Base-by-base conservation (phyloP, 1,140 invertebrate species). In the Dolichoris vasculosae region DNA sequence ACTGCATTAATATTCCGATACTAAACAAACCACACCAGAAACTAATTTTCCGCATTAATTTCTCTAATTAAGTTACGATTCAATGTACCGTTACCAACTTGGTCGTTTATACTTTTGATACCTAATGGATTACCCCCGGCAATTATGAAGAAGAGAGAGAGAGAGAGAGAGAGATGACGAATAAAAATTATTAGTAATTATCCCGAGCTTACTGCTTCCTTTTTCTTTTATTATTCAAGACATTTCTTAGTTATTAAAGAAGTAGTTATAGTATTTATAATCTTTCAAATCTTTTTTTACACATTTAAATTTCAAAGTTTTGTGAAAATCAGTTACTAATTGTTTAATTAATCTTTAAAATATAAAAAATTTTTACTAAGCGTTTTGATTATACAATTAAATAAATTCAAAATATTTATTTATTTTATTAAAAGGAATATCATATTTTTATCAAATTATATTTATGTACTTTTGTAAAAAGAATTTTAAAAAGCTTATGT, bases 21-120 rank as follows among this genome's bases (percentile, higher is more conserved):
- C 23, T 20, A 26, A 83, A 63, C 51, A 0, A 83, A 23, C 48
- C 69, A 30, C 17, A 4, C 32, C 30, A 3, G 11, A 11, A 26
- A 43, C 82, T 67, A 48, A 83, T 75, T 73, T 2, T 38, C 75
- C n/a, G 17, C 59, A 77, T 64, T 83, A 83, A 64, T 83, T 64
- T 76, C 71, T 64, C 40, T 55, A 67, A 77, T 77, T 83, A 67
- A 38, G 30, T 55, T 59, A 32, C 73, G 38, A 67, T 48, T 43
- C 17, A 75, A n/a, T 13, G 46, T 7, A 32, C 63, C 26, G 13
- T 38, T 9, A 38, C 59, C 17, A 4, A 38, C 38, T 6, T 9
- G 7, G n/a, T 15, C 63, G 13, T 8, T 11, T 32, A 30, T 30
- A 23, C 43, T 8, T 51, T 32, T 0, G 2, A 40, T 35, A 48